phyloP scores from a whole-genome alignment of 92 coral and sea anemone species.

The Epizoanthus stellaris region DNA sequence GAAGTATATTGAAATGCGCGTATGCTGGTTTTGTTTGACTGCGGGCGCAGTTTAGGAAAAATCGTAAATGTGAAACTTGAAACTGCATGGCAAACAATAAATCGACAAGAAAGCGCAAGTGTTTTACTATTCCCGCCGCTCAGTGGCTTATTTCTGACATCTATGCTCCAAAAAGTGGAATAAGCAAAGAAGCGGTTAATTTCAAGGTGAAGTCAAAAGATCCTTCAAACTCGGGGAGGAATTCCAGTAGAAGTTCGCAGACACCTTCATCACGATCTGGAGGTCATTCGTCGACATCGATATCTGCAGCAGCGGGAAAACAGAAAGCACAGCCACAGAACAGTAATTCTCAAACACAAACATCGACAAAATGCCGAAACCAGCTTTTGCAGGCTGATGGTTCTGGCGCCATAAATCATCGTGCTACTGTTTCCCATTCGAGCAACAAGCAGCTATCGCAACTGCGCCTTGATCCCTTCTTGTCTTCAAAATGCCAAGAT shows the following conservation, averaged over 20 bases:
- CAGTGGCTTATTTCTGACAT: conserved; percentile 44
- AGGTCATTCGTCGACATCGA: too few species aligned
- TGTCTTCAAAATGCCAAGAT: not conserved
- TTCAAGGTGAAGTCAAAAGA: conserved; percentile 8
- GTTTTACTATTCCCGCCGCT: not conserved
- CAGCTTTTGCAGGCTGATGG: not conserved
- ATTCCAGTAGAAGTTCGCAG: too few species aligned
- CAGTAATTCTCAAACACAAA: not conserved
- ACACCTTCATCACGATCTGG: too few species aligned
- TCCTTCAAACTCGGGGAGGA: too few species aligned
- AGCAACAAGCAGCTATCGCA: not conserved
- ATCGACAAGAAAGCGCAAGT: not conserved
- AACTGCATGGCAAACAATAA: too few species aligned
- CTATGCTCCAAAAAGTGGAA: conserved; percentile 55
- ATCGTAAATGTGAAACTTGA: too few species aligned
- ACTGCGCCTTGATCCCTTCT: not conserved
- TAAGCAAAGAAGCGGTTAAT: conserved; percentile 49
- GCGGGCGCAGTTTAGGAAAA: too few species aligned
- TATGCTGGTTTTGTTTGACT: too few species aligned
- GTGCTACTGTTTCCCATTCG: not conserved
- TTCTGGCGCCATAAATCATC: not conserved
- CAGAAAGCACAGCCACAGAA: not conserved
- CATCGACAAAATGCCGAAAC: not conserved
- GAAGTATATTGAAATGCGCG: too few species aligned
- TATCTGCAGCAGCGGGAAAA: not conserved